Percentiles rank a stretch among this genome's conserved stretches.
phyloP scores from a whole-genome alignment of 2,888 invertebrate species.

The Drosophila atripex region DNA sequence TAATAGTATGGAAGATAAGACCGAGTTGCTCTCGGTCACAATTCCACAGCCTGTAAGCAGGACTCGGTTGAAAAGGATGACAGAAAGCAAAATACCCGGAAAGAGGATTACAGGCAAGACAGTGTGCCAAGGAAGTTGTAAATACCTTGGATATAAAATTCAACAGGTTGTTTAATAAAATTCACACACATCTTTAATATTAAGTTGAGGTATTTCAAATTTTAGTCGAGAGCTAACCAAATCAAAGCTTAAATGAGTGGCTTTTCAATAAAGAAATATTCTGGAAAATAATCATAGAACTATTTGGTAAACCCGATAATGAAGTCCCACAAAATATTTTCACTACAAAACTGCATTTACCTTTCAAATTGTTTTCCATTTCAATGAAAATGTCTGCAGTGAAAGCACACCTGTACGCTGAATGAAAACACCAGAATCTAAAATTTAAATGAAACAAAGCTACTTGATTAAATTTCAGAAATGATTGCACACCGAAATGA shows the following conservation, averaged over 20 bases:
- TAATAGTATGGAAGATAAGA: slow-evolving; percentile 21
- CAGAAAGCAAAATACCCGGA: slow-evolving; percentile 1
- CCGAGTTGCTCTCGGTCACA: slow-evolving; percentile 9
- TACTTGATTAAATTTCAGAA: slow-evolving; percentile 37
- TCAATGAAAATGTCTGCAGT: neutral
- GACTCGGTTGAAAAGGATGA: slow-evolving; percentile 2
- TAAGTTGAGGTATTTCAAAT: neutral
- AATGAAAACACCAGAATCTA: neutral
- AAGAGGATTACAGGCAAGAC: neutral
- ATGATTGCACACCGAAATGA: slow-evolving; percentile 27
- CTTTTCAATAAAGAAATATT: neutral
- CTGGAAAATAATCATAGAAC: neutral
- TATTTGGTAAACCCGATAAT: neutral
- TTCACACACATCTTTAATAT: neutral
- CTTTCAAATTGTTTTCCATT: neutral
- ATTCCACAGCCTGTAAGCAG: slow-evolving; percentile 14
- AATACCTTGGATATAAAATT: neutral
- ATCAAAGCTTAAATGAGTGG: neutral
- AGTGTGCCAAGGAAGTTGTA: neutral
- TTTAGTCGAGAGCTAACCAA: neutral
- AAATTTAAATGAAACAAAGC: slow-evolving; percentile 30
- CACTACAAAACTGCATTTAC: neutral
- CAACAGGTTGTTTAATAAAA: neutral
- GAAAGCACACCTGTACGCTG: neutral
- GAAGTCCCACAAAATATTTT: neutral